Percentiles rank a stretch among this genome's conserved stretches.
phyloP scores from a whole-genome alignment of 1,140 invertebrate species.

The Samia ricini region DNA sequence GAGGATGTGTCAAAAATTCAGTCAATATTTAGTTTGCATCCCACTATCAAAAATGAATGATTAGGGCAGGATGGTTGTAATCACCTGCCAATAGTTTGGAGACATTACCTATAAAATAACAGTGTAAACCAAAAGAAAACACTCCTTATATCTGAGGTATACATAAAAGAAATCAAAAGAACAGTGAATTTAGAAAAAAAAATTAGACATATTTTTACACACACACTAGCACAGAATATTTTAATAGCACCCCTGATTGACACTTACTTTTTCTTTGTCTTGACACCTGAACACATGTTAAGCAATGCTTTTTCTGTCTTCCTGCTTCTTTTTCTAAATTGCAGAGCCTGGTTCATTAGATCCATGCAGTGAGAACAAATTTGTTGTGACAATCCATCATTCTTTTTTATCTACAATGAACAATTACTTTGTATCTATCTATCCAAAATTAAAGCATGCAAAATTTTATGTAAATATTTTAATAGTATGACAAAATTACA shows the following conservation, averaged over 20 bases:
- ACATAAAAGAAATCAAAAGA: no score
- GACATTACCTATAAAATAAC: no score
- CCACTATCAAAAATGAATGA: no score
- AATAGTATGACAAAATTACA: neutral
- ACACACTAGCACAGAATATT: neutral
- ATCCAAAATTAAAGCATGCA: no score
- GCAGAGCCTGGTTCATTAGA: constrained; percentile 33
- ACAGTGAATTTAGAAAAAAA: neutral
- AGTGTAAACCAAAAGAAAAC: no score
- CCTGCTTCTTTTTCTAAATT: constrained; percentile 44
- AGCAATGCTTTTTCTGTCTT: constrained; percentile 44
- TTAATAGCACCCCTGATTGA: no score
- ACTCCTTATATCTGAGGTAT: no score
- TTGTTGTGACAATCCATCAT: constrained; percentile 25
- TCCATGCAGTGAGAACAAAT: constrained; percentile 35
- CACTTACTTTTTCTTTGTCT: constrained; percentile 30
- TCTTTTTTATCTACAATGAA: constrained; percentile 31
- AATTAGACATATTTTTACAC: neutral
- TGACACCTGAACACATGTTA: constrained; percentile 25
- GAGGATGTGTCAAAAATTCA: no score
- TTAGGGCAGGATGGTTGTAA: no score
- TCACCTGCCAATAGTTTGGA: no score
- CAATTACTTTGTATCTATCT: no score
- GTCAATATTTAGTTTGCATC: no score
- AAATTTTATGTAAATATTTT: neutral